phyloP scores from a whole-genome alignment of 2,797 vertebrate genomes.

The Eupleurogrammus muticus region DNA sequence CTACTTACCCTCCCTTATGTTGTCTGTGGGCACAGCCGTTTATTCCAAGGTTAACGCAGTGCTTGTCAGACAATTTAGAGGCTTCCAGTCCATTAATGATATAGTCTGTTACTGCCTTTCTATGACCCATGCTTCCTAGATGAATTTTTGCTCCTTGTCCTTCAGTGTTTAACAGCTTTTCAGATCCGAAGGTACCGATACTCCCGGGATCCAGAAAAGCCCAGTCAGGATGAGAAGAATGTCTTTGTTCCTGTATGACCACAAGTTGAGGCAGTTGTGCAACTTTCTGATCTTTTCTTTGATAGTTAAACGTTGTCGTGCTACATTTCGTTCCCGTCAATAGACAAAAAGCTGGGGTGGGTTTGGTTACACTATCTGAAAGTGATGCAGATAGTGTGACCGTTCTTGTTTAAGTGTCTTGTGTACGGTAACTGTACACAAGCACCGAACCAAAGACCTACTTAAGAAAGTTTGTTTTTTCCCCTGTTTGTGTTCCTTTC shows the following conservation, averaged over 20 bases:
- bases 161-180: too few relatives aligned
- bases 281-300: neutral
- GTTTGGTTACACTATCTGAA: neutral
- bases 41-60: too few relatives aligned
- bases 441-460: neutral
- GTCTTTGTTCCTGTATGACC: neutral
- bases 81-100: too few relatives aligned
- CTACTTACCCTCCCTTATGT: too few relatives aligned
- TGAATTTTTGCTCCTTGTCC: too few relatives aligned
- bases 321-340: neutral
- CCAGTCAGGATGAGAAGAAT: neutral
- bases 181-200: neutral
- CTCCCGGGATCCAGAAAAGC: too few relatives aligned
- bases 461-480: conserved; percentile 5
- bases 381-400: neutral
- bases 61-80: too few relatives aligned
- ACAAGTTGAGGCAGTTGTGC: neutral
- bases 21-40: too few relatives aligned
- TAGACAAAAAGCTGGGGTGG: neutral
- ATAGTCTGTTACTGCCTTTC: too few relatives aligned
- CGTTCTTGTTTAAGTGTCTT: neutral
- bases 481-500: neutral
- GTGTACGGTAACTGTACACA: neutral
- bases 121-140: too few relatives aligned
- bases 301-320: too few relatives aligned